phyloP scores from a whole-genome alignment of 2,888 invertebrate genomes.

The Drosophila recens region DNA sequence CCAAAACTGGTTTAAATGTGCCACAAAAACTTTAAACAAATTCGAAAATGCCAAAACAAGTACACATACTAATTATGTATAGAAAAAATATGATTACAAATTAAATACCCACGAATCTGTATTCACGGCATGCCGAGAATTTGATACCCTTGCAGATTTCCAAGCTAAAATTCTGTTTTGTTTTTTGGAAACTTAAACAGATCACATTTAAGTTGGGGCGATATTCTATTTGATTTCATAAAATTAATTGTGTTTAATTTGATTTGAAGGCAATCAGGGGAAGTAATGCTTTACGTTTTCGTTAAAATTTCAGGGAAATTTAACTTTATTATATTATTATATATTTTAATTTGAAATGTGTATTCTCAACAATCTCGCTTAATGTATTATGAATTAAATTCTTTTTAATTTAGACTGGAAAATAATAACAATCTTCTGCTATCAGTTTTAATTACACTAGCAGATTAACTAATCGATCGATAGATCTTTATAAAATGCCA shows the following conservation, averaged over 20 bases:
- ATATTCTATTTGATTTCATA: neutral
- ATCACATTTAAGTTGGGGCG: neutral
- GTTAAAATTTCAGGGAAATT: neutral
- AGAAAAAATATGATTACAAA: conserved; percentile 29
- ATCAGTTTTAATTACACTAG: neutral
- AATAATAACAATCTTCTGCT: neutral
- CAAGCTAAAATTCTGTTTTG: neutral
- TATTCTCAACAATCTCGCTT: neutral
- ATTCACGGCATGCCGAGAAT: conserved; percentile 31
- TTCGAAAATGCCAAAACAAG: conserved; percentile 28
- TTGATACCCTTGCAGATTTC: conserved; percentile 26
- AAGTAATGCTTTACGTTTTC: neutral
- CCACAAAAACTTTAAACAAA: conserved; percentile 27
- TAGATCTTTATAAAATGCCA: neutral
- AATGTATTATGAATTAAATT: no score
- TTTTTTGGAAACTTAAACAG: neutral
- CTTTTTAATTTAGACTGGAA: neutral
- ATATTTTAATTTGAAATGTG: neutral
- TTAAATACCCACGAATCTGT: conserved; percentile 8
- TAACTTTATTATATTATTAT: neutral
- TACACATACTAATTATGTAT: conserved; percentile 33
- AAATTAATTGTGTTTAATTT: no score
- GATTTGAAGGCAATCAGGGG: no score
- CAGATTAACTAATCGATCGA: neutral
- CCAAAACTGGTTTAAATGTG: conserved; percentile 48